phyloP scores from a whole-genome alignment of 2,888 invertebrate species.

The Phengaris alcon region DNA sequence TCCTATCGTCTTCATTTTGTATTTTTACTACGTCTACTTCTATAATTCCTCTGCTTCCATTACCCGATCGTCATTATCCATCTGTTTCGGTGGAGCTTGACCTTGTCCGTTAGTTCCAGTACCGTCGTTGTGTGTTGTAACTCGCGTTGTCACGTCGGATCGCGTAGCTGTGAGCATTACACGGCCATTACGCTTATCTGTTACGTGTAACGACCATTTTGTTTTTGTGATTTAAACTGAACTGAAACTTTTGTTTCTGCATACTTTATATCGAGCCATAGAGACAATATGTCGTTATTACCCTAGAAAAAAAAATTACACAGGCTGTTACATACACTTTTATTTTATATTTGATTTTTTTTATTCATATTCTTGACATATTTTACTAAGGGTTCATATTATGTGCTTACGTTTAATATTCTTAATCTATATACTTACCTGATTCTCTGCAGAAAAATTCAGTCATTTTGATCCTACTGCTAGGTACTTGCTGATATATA shows the following conservation, averaged over 20 bases:
- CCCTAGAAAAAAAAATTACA: too few species aligned
- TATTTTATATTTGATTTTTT: too few species aligned
- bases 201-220: neutral
- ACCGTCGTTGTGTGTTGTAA: conserved; percentile 39
- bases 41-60: neutral
- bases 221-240: conserved; percentile 5
- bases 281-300: too few species aligned
- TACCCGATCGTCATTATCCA: neutral
- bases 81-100: conserved; percentile 50
- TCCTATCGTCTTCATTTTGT: too few species aligned
- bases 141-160: conserved; percentile 40
- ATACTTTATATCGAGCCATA: too few species aligned
- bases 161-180: conserved; percentile 34
- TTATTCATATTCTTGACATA: too few species aligned
- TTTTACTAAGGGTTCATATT: too few species aligned
- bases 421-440: too few species aligned
- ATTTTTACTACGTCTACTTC: neutral
- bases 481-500: neutral
- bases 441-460: neutral
- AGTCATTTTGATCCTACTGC: neutral
- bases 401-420: too few species aligned
- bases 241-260: neutral
- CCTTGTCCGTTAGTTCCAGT: conserved; percentile 47
- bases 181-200: conserved; percentile 5
- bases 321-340: too few species aligned